Evolutionary conservation across 2,113 vertebrate genomes (phyloP).

Genomic region (Eonycteris spelaea): DNA sequence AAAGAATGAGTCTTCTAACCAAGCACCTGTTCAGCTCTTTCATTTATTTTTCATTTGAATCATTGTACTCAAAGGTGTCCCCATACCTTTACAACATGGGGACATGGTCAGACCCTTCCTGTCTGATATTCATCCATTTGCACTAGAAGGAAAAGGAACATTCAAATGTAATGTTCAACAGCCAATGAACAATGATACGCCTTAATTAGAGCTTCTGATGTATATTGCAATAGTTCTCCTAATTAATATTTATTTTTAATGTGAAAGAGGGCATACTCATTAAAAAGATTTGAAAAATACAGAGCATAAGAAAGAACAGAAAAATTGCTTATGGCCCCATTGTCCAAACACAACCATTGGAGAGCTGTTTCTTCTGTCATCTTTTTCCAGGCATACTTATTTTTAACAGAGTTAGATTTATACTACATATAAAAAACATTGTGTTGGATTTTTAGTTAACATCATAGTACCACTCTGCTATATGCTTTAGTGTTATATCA

Average conservation of each 20-base stretch:
- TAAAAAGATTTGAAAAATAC: neutral
- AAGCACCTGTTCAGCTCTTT: neutral
- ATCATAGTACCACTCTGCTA: neutral
- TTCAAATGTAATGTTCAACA: neutral
- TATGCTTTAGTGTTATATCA: neutral
- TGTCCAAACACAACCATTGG: neutral
- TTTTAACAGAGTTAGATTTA: neutral
- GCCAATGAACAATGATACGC: neutral
- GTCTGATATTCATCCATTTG: neutral
- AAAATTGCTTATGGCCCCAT: neutral
- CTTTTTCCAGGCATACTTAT: neutral
- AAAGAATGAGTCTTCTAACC: neutral
- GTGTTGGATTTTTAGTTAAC: neutral
- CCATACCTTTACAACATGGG: neutral
- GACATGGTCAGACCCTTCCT: neutral
- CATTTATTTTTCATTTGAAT: constrained; percentile 5
- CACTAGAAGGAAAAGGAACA: neutral
- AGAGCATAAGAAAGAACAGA: neutral
- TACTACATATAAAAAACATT: neutral
- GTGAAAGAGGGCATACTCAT: neutral
- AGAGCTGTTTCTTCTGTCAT: neutral
- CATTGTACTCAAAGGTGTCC: neutral
- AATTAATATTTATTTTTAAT: constrained; percentile 11
- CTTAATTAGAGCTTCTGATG: constrained; percentile 24
- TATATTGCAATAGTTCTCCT: constrained; percentile 3